Evolutionary conservation across 2,888 invertebrate species (phyloP), one percentile per base, ranked within the genome.

Genomic region (Anthophora plumipes): DNA sequence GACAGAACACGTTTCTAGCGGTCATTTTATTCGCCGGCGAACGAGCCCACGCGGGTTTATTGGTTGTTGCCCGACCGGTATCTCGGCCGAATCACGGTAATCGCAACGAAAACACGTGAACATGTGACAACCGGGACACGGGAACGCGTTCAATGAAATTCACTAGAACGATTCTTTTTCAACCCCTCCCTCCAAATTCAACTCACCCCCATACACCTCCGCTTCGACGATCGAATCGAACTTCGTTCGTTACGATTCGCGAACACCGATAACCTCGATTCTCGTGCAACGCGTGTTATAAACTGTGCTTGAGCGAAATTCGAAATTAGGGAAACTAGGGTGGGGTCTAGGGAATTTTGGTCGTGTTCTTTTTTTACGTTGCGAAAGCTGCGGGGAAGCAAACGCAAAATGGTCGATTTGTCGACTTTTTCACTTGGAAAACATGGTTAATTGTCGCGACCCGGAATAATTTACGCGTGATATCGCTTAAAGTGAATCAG

Each of bases 1-100:
- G 67, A 50, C 63, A 41, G 74, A 43, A 63, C 63, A 80, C 74
- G 74, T 69, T 71, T 69, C 72, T 39, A 63, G 50, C 55, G 72
- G 70, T 66, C 72, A 66, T 71, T 79, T 80, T 79, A 79, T 71
- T 80, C 59, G 78, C 50, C 39, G 31, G 37, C 46, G 52, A 79
- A 78, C 50, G 41, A 79, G 60, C 46, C 46, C 64, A 25, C 63
- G 31, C 31, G 20, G 54, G 79, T 78, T 70, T 70, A 78, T 70
- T 70, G 79, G 70, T 50, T 79, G 70, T 70, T 79, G 60, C 50
- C 63, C 55, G 48, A 22, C 43, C 46, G 37, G 50, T 48, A 60
- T 69, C 66, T 55, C 41, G 54, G 59, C 39, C 60, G 50, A 79
- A 80, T 79, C 66, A 61, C 68, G 60, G 69, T 66, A 80, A 79